Conservation (phyloP, 2,797 vertebrate species). For the Paguma larvata region DNA sequence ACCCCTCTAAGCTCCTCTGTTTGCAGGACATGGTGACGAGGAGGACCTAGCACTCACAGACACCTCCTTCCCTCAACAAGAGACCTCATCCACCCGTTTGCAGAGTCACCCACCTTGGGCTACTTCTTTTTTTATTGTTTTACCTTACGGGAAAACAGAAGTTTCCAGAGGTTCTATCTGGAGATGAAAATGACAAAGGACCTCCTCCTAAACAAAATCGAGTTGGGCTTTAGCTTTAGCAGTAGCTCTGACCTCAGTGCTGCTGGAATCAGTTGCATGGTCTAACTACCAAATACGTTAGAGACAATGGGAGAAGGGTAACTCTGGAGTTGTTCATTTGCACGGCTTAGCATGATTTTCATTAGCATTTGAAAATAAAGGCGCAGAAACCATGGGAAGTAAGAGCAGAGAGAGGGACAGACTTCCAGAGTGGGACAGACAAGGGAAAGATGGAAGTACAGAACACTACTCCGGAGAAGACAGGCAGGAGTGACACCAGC, state of each 20-base stretch:
- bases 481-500: background rate
- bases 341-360: background rate
- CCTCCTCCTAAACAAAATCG: background rate
- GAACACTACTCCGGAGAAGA: background rate
- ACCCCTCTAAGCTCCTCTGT: background rate
- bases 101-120: background rate
- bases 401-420: background rate
- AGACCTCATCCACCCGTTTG: background rate
- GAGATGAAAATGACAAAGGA: constrained; percentile 7
- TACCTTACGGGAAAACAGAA: background rate
- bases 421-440: background rate
- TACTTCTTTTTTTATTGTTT: background rate
- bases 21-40: background rate
- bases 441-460: background rate
- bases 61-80: background rate
- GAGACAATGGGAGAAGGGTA: background rate
- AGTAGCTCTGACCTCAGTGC: background rate
- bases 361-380: background rate
- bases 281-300: background rate
- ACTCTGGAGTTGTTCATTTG: background rate
- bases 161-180: background rate
- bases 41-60: background rate
- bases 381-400: background rate
- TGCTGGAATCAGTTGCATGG: background rate
- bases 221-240: background rate